phyloP scores from a whole-genome alignment of 2,113 vertebrate genomes.

The Gymnorhina tibicen region DNA sequence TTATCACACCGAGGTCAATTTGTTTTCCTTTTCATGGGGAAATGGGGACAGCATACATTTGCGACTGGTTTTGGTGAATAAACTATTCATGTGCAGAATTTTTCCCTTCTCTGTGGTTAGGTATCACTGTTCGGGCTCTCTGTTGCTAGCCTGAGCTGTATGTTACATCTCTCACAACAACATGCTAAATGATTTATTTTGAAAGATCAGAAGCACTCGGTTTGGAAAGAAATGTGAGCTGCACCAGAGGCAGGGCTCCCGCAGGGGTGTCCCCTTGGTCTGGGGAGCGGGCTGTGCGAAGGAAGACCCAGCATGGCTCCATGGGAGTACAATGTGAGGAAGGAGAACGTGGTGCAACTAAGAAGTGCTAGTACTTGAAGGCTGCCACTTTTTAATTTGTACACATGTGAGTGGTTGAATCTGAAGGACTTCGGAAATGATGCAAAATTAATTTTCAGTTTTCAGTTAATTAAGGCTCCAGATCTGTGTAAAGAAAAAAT shows the following conservation, averaged over 20 bases:
- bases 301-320: not conserved
- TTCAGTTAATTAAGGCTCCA: not conserved
- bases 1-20: slow-evolving; percentile 1
- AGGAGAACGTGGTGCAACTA: not conserved
- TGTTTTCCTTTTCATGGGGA: slow-evolving; percentile 6
- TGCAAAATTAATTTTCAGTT: not conserved
- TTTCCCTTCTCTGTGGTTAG: not conserved
- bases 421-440: not conserved
- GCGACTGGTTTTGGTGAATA: not conserved
- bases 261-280: not conserved
- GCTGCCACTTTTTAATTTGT: not conserved
- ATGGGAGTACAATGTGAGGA: slow-evolving; percentile 8
- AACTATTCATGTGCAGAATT: slow-evolving; percentile 15
- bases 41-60: not conserved
- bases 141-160: not conserved
- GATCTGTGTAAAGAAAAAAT: not conserved
- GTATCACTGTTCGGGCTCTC: not conserved
- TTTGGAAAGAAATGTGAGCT: slow-evolving; percentile 13
- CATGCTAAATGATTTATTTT: not conserved
- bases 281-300: fast-evolving
- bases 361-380: fast-evolving
- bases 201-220: not conserved
- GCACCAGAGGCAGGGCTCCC: not conserved
- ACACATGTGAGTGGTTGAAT: not conserved
- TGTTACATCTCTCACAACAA: not conserved